Evolutionary conservation across 2,113 vertebrate genomes (phyloP), one percentile per base, ranked within the genome.

Genomic region (Nestor notabilis): DNA sequence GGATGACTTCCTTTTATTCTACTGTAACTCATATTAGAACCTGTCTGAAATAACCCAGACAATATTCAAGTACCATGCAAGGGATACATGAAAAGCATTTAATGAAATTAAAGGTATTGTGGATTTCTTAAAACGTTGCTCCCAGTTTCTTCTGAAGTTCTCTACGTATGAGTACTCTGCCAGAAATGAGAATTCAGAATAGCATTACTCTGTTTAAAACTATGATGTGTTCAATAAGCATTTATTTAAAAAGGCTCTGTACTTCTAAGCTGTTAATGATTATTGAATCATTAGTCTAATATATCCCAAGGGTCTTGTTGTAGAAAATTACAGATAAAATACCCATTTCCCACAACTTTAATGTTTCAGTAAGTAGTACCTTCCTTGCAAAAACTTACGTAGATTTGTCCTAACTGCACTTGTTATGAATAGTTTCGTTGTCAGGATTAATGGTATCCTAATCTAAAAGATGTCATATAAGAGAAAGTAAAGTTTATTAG

Each of bases 201-300:
- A 69, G 13, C 29, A 15, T 69, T 91, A 68, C 27, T 76, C 17
- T 87, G 25, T 64, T 90, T 93, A 83, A 91, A 96, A 90, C 15
- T 27, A 24, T 60, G 53, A 78, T 92, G 44, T 63, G 79, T 88
- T 93, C 84, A 86, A 63, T 76, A 83, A 83, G 77, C 23, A 78
- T 75, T 3, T 92, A 80, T 87, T 82, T 55, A 5, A 39, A 88
- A 88, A 83, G 53, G 2, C 55, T 92, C 23, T 31, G 53, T 90
- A 72, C 64, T 85, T 91, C 31, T 83, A 76, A 94, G 47, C 37
- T 76, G n/a, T 86, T 94, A 96, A 94, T 93, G 93, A 95, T 95
- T 94, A 95, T 95, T 94, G 92, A 96, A 71, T 96, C 92, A 95
- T 96, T 96, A 96, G 64, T 44, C 60, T 94, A 78, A 95, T 88